These are phyloP conservation scores for Diabrotica balteata DNA, from an alignment of 2,888 invertebrate genomes.

Conservation along the genomic window DNA sequence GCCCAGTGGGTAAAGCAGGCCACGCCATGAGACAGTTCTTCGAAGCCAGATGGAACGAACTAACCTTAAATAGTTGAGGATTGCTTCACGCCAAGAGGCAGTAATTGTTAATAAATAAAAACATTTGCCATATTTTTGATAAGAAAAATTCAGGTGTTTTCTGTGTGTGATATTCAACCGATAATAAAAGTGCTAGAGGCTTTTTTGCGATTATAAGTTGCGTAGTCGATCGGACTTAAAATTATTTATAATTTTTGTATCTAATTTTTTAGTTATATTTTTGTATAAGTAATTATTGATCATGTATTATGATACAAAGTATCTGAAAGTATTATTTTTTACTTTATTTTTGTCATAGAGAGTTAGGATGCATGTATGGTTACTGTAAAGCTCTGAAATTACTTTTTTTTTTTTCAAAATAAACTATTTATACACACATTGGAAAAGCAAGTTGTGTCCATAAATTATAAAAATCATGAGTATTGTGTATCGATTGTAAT, in stretches of 20 bases:
- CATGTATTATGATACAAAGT: too few relatives aligned
- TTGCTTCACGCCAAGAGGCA: slow-evolving; percentile 49
- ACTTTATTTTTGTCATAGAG: too few relatives aligned
- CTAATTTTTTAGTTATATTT: neutral
- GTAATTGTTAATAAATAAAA: neutral
- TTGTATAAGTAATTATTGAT: too few relatives aligned
- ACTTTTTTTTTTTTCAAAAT: too few relatives aligned
- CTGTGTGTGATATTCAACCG: slow-evolving; percentile 52
- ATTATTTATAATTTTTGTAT: neutral
- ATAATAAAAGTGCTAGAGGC: slow-evolving; percentile 11
- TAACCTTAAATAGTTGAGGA: slow-evolving; percentile 63
- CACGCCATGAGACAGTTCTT: slow-evolving; percentile 93
- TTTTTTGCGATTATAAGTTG: slow-evolving; percentile 1
- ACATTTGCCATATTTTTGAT: slow-evolving; percentile 3
- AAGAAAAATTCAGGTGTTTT: slow-evolving; percentile 33
- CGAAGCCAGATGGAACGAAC: slow-evolving; percentile 85
- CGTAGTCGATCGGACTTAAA: slow-evolving; percentile 3
- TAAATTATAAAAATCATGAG: too few relatives aligned
- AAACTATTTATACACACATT: too few relatives aligned
- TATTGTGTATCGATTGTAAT: too few relatives aligned
- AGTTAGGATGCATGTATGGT: too few relatives aligned
- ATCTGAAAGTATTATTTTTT: too few relatives aligned
- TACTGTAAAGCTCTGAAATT: too few relatives aligned
- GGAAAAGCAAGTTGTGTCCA: too few relatives aligned
- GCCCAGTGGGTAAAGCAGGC: slow-evolving; percentile 95